Base-by-base conservation (phyloP, 1,140 invertebrate species). In the Drosophila cardini region DNA sequence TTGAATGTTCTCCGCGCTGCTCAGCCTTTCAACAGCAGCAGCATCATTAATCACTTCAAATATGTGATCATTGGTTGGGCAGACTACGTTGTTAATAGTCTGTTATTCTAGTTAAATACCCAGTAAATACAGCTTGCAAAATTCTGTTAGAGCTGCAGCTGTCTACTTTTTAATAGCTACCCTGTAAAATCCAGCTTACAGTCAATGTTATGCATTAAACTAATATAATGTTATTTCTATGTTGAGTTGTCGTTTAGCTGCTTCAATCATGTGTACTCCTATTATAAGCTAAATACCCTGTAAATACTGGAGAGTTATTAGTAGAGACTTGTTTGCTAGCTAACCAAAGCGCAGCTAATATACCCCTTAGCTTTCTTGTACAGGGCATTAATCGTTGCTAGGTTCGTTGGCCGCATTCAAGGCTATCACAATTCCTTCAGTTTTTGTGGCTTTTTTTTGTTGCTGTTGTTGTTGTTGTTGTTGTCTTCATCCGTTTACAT, bases 381-480 rank as follows among this genome's bases (percentile, higher is more conserved):
- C 56, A 42, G 55, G 46, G 64, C 62, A 74, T 45, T 10, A 60
- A 32, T 50, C 32, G 46, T 61, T 56, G 42, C 53, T 64, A 16
- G 42, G 78, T 56, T 48, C 79, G 50, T 67, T 78, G 74, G 68
- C 65, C 70, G 65, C 45, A 18, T 21, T 68, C 74, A 82, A 82
- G 79, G 74, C 65, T 67, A 38, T 16, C 11, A 4, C n/a, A 57
- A 26, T 9, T 46, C 16, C 18, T 21, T 26, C n/a, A n/a, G 16
- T 48, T 48, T 48, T 48, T 42, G 5, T 30, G 40, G 11, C 50
- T 38, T 18, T 15, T 26, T 67, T 40, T 26, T 63, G 34, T 11
- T n/a, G n/a, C n/a, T n/a, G 16, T 63, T 76, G 21, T 43, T 76
- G 45, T 70, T 64, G 75, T 18, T 32, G 46, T 55, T 60, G 42